Percentiles rank a stretch among this genome's conserved stretches.
Conservation (phyloP, 2,888 invertebrate species). For the Philhelius pedissequus region DNA sequence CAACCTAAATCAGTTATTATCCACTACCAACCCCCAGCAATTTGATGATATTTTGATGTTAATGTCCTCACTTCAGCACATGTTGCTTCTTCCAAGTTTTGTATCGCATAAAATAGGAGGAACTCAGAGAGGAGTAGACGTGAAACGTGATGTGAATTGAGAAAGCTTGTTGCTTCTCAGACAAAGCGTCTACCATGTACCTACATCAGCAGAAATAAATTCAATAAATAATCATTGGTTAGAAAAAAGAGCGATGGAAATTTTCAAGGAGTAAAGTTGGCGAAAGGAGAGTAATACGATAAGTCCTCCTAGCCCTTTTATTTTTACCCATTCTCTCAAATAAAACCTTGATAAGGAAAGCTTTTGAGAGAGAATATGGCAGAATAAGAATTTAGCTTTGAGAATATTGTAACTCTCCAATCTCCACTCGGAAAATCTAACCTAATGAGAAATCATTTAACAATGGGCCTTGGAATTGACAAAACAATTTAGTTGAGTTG, state of each 20-base stretch:
- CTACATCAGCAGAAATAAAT: neutral
- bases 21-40: neutral
- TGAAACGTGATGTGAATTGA: neutral
- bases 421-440: constrained; percentile 2
- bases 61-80: constrained; percentile 20
- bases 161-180: constrained; percentile 57
- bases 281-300: neutral
- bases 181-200: constrained; percentile 24
- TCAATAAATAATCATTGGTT: neutral
- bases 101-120: neutral
- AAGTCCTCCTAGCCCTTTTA: too few species aligned
- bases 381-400: neutral
- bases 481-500: too few species aligned
- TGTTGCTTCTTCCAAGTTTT: constrained; percentile 40
- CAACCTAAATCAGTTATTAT: neutral
- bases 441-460: neutral
- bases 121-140: neutral
- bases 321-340: too few species aligned
- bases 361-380: neutral
- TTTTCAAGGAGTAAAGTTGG: neutral
- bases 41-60: neutral
- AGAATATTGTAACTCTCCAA: too few species aligned
- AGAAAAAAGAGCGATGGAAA: neutral
- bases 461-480: neutral
- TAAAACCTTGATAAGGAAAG: constrained; percentile 25